Evolutionary conservation across 2,888 invertebrate species (phyloP), one percentile per base, ranked within the genome.

Genomic region (Tridacna crocea): DNA sequence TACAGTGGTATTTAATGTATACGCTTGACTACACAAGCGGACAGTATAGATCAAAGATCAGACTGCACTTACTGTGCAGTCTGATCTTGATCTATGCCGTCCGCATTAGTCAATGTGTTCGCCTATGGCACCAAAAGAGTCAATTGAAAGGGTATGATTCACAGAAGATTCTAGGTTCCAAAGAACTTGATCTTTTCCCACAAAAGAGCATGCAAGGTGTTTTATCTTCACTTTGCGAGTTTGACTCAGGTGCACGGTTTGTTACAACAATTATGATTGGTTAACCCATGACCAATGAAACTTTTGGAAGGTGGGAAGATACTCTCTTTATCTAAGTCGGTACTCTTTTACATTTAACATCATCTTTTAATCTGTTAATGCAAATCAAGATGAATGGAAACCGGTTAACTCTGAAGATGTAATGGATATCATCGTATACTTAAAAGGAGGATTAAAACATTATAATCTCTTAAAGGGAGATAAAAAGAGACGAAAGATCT

Each of bases 361-460:
- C n/a, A 55, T 46, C 66, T 66, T 66, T 66, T 46, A 66, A 66
- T 66, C 66, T 66, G n/a, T 66, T 66, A 66, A 48, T 51, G 48
- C 26, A 51, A 70, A 70, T 70, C 47, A 51, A 70, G 47, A 51
- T 47, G 47, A 70, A 70, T 70, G 22, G 12, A 22, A 47, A 24
- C 6, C 70, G 10, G 26, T 10, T 51, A 36, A 66, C 66, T 46
- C 46, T 36, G 46, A 66, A 66, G 66, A 3, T 19, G 55, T 55
- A 19, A 55, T 55, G 36, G 36, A 36, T 36, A 36, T 8, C 3
- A 36, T 36, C 8, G 2, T 36, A 36, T 36, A 36, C 36, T 8
- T 4, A 36, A 36, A 36, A 2, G 8, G 8, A 36, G 36, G 36
- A 36, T 36, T 36, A 36, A 36, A 36, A 36, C 36, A 36, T 36